phyloP scores from a whole-genome alignment of 2,113 vertebrate genomes.

The Salvelinus fontinalis region DNA sequence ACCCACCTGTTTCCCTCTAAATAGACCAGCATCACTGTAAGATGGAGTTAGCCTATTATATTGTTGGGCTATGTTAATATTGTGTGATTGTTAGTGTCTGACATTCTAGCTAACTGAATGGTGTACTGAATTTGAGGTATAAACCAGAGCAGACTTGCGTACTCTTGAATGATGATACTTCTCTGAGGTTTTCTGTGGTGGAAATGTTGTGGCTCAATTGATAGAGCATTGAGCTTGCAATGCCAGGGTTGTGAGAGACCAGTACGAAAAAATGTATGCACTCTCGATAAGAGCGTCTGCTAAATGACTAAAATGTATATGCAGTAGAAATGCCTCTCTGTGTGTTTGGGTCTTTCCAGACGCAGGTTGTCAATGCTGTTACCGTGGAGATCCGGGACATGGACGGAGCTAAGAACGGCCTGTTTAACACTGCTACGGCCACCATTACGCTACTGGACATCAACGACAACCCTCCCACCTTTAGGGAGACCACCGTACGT shows the following conservation, averaged over 20 bases:
- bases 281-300: too few relatives aligned
- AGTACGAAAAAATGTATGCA: too few relatives aligned
- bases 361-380: conserved; percentile 63
- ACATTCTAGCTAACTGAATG: not conserved
- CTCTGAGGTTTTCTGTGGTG: not conserved
- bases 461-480: conserved; percentile 82
- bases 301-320: too few relatives aligned
- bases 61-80: not conserved
- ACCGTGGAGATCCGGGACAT: conserved; percentile 80
- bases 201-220: not conserved
- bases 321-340: not conserved
- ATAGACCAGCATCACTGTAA: not conserved
- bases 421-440: conserved; percentile 72
- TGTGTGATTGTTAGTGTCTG: not conserved
- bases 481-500: conserved; percentile 73
- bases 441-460: conserved; percentile 71
- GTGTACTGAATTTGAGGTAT: not conserved
- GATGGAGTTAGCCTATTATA: not conserved
- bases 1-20: not conserved
- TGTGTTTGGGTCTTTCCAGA: conserved; percentile 59
- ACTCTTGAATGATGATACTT: not conserved
- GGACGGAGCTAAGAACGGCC: conserved; percentile 72
- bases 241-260: too few relatives aligned
- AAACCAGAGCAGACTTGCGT: not conserved
- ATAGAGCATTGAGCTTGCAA: too few relatives aligned